Percentiles rank a stretch among this genome's conserved stretches.
Conservation (phyloP, 1,140 invertebrate species). For the Halyomorpha halys region DNA sequence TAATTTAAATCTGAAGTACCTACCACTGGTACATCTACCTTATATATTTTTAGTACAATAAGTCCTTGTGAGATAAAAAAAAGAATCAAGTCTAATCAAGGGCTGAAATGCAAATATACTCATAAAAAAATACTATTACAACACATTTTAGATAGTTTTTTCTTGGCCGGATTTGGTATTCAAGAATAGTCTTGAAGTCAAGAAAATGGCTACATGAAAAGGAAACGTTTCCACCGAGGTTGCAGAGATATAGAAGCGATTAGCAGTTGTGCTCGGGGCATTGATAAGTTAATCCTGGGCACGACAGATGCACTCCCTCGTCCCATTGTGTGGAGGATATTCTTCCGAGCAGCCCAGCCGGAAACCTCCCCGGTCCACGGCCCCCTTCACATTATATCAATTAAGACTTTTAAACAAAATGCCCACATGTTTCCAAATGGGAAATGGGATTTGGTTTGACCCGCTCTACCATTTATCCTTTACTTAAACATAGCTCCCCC, state of each 20-base stretch:
- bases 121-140: no score
- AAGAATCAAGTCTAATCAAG: no score
- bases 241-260: not conserved
- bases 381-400: not conserved
- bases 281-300: not conserved
- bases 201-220: no score
- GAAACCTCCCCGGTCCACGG: not conserved
- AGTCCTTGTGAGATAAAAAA: no score
- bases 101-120: no score
- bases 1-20: no score
- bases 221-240: no score
- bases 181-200: no score
- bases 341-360: not conserved
- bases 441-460: constrained; percentile 9
- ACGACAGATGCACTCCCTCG: constrained; percentile 2
- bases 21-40: no score
- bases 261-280: constrained; percentile 1
- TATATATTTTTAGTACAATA: no score
- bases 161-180: no score
- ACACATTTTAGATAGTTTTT: no score
- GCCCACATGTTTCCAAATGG: constrained; percentile 11
- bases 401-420: constrained; percentile 12
- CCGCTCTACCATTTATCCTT: not conserved
- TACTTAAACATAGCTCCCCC: not conserved
- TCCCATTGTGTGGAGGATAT: not conserved